Conservation (phyloP, 2,113 vertebrate genomes). For the Ailurus styani region DNA sequence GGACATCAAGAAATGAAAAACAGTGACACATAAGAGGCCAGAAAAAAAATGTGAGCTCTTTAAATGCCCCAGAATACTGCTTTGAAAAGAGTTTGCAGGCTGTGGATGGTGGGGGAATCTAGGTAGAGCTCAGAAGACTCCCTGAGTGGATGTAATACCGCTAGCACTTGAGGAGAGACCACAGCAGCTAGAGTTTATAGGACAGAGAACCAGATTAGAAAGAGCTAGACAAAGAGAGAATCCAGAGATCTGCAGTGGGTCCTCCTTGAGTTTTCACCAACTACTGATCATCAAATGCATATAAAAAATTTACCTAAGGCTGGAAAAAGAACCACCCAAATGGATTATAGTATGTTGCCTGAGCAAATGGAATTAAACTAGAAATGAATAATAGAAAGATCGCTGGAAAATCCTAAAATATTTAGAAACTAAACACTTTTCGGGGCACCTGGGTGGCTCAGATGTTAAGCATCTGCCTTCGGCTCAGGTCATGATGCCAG, state of each 20-base stretch:
- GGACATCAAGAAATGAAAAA: neutral
- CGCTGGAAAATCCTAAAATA: neutral
- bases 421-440: neutral
- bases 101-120: neutral
- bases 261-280: neutral
- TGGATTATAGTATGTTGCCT: neutral
- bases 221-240: neutral
- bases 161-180: neutral
- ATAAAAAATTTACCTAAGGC: neutral
- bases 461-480: too few relatives aligned
- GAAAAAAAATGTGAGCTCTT: neutral
- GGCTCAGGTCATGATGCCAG: too few relatives aligned
- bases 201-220: neutral
- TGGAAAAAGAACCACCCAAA: neutral
- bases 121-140: neutral
- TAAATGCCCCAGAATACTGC: neutral
- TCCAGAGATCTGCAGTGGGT: neutral
- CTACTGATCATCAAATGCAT: too few relatives aligned
- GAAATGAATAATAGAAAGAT: neutral
- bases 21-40: neutral
- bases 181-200: neutral
- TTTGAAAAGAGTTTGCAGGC: neutral
- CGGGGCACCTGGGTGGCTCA: too few relatives aligned
- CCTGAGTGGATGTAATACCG: neutral
- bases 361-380: neutral